Base-by-base conservation (phyloP, 2,888 invertebrate genomes). In the Crepidodera aurea region DNA sequence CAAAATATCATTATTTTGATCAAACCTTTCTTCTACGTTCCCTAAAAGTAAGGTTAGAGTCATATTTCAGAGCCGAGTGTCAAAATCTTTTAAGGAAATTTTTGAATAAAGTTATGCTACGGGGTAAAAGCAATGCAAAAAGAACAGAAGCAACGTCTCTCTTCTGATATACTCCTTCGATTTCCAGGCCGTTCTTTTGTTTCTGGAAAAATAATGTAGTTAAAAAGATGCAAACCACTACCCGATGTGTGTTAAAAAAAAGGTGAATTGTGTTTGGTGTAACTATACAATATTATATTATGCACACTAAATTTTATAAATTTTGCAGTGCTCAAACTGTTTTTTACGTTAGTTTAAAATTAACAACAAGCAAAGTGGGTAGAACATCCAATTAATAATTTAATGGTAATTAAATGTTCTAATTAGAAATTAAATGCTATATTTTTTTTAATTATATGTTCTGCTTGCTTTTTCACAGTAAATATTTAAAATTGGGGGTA, bases 141-240 rank as follows among this genome's bases (percentile, higher is more conserved):
- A 64, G 58, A 57, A 64, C 42, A 60, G 60, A 67, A 64, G 64
- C 64, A 62, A 62, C 60, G 56, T 51, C 51, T 53, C 18, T 44
- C 57, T 64, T 62, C 50, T 59, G 54, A 51, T 58, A 53, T 7
- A 27, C 57, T 59, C 51, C 59, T 57, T 54, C 32, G 55, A 56
- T 57, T 59, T 51, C 50, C 62, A 54, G 34, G 27, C 55, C 46
- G 63, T 50, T 48, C 50, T 27, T 22, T 37, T 16, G 29, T 56
- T 58, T 64, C 62, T 62, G 61, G 55, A 69, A 64, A 68, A 67
- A 67, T 51, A 37, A 69, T 67, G 67, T 69, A 69, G 68, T 66
- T 66, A 69, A 57, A 56, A 48, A 70, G 67, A 68, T 64, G 72
- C 73, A 74, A 75, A 74, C 75, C 73, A 74, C 75, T 75, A 75